Conservation (phyloP, 2,113 vertebrate genomes). For the Sinocyclocheilus grahami region DNA sequence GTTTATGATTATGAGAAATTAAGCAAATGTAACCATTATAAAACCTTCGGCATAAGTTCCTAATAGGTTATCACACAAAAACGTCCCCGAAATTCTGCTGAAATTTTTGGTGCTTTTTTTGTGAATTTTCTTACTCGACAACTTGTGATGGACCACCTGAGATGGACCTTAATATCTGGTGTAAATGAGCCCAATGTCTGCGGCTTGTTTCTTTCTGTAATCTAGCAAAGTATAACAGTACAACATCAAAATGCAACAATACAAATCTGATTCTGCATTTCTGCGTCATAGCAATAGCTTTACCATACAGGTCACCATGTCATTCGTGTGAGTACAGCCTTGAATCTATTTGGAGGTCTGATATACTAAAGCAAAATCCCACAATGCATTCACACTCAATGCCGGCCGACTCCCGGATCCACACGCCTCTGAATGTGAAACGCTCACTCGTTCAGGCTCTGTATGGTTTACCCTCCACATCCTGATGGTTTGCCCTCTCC, state of each 20-base stretch:
- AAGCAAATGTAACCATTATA: too few species aligned
- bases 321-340: constrained; percentile 2
- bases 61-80: neutral
- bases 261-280: neutral
- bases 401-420: constrained; percentile 61
- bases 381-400: constrained; percentile 64
- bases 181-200: neutral
- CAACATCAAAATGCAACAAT: neutral
- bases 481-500: constrained; percentile 37
- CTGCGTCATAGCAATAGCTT: neutral
- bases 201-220: neutral
- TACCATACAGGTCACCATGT: neutral
- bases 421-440: constrained; percentile 55
- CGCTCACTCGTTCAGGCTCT: constrained; percentile 41
- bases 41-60: neutral
- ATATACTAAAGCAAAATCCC: constrained; percentile 57
- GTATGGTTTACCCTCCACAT: constrained; percentile 29
- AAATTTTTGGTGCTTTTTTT: neutral
- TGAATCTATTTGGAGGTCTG: constrained; percentile 32
- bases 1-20: too few species aligned
- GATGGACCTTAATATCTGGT: neutral
- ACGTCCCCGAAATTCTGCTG: neutral
- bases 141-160: neutral
- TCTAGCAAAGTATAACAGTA: neutral
- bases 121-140: neutral